These are phyloP conservation scores for Archocentrus centrarchus DNA, from an alignment of 2,113 vertebrate genomes.

Conservation along the genomic window DNA sequence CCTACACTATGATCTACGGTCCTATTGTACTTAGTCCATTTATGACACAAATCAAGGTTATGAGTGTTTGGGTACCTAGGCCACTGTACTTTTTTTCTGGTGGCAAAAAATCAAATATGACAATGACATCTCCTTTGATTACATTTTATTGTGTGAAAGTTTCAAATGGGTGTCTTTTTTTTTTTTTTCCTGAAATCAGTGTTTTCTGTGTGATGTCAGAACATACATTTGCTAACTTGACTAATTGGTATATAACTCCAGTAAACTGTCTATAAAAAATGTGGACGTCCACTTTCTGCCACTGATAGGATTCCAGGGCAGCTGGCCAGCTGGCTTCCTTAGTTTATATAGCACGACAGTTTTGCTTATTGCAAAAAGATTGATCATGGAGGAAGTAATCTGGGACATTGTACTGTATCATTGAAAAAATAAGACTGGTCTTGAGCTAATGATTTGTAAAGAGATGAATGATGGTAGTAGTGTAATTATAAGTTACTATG, in stretches of 20 bases:
- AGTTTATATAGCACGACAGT: neutral
- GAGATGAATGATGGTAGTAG: neutral
- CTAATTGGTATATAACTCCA: slow-evolving; percentile 5
- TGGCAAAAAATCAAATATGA: neutral
- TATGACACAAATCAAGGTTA: neutral
- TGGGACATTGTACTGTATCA: neutral
- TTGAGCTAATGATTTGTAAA: neutral
- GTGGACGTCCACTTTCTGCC: neutral
- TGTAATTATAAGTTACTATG: neutral
- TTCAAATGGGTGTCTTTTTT: neutral
- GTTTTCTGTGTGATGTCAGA: neutral
- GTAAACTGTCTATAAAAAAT: neutral
- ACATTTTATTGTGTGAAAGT: neutral
- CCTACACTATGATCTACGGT: neutral
- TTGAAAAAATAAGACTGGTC: neutral
- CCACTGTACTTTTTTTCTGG: neutral
- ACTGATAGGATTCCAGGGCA: neutral
- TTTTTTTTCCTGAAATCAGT: neutral
- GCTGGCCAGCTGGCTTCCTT: neutral
- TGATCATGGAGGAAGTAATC: neutral
- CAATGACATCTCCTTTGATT: neutral
- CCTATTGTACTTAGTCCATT: neutral
- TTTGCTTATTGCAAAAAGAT: neutral
- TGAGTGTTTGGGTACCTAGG: neutral
- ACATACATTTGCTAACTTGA: neutral